These are phyloP conservation scores for Sminthurinus signatus DNA, from an alignment of 1,140 invertebrate genomes.

Conservation along the genomic window DNA sequence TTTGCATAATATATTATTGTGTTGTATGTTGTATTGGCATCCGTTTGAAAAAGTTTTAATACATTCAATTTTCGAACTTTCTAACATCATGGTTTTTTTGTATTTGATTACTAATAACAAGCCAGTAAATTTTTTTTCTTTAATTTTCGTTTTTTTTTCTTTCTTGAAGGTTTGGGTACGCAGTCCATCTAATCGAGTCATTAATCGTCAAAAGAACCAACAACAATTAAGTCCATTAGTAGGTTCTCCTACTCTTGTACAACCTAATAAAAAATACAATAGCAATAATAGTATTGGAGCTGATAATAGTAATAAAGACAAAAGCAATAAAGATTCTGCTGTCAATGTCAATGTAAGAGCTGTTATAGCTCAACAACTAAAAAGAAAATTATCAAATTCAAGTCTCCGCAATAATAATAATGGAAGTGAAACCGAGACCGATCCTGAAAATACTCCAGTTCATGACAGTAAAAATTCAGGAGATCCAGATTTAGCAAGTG, in stretches of 20 bases:
- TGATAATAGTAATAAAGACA: no score
- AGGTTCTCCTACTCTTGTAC: constrained; percentile 35
- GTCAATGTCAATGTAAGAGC: constrained; percentile 66
- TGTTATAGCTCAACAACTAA: constrained; percentile 69
- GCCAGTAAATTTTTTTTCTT: no score
- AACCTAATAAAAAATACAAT: constrained; percentile 27
- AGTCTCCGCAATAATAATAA: constrained; percentile 24
- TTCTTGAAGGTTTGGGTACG: no score
- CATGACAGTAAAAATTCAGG: constrained; percentile 13
- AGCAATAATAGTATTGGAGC: constrained; percentile 18
- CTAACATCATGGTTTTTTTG: no score
- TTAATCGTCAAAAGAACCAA: constrained; percentile 53
- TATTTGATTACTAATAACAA: no score
- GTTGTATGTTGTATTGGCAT: no score
- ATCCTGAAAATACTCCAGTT: constrained; percentile 40
- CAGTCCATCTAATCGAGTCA: constrained; percentile 39
- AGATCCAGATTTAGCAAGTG: constrained; percentile 61
- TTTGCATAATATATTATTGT: no score
- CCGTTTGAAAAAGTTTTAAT: no score
- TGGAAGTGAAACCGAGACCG: constrained; percentile 41
- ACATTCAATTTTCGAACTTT: no score
- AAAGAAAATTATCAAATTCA: constrained; percentile 49
- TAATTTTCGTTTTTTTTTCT: no score
- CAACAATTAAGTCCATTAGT: constrained; percentile 36
- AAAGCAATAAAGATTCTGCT: constrained; percentile 41